Percentiles rank a stretch among this genome's conserved stretches.
Conservation (phyloP, 1,140 invertebrate species). For the Spodoptera litura region DNA sequence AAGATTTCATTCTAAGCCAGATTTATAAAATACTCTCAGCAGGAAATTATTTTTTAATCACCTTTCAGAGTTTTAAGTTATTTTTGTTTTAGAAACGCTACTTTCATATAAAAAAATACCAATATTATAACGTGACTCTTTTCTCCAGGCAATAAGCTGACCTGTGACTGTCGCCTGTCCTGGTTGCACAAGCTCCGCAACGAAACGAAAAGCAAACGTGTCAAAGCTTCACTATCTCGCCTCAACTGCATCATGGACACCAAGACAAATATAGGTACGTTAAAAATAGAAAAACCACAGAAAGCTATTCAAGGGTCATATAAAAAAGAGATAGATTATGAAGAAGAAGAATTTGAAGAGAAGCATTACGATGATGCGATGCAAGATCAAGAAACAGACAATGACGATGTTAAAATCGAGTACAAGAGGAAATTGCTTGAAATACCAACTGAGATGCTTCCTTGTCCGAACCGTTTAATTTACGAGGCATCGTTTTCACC, state of each 20-base stretch:
- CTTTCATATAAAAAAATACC: background rate
- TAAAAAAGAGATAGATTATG: slow-evolving; percentile 69
- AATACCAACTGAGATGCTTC: slow-evolving; percentile 88
- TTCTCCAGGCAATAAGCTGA: slow-evolving; percentile 90
- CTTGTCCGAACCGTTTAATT: slow-evolving; percentile 88
- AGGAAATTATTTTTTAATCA: background rate
- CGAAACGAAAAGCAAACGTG: slow-evolving; percentile 89
- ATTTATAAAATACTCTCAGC: background rate
- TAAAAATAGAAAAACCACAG: slow-evolving; percentile 58
- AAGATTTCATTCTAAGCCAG: background rate
- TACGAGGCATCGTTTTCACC: slow-evolving; percentile 86
- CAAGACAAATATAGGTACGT: slow-evolving; percentile 58
- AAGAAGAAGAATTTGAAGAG: slow-evolving; percentile 68
- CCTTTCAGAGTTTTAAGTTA: background rate
- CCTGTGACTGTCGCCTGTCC: slow-evolving; percentile 92
- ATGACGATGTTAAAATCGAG: slow-evolving; percentile 67
- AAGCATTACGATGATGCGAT: slow-evolving; percentile 74
- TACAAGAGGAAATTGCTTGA: slow-evolving; percentile 86
- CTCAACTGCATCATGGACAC: slow-evolving; percentile 89
- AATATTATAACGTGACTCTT: slow-evolving; percentile 46
- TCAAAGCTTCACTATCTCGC: slow-evolving; percentile 88
- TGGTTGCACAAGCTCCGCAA: slow-evolving; percentile 92
- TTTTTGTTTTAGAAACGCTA: background rate
- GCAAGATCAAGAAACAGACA: slow-evolving; percentile 74
- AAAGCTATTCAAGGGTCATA: slow-evolving; percentile 56